Percentiles rank a stretch among this genome's conserved stretches.
phyloP scores from a whole-genome alignment of 2,888 invertebrate species.

The Priapulus caudatus region DNA sequence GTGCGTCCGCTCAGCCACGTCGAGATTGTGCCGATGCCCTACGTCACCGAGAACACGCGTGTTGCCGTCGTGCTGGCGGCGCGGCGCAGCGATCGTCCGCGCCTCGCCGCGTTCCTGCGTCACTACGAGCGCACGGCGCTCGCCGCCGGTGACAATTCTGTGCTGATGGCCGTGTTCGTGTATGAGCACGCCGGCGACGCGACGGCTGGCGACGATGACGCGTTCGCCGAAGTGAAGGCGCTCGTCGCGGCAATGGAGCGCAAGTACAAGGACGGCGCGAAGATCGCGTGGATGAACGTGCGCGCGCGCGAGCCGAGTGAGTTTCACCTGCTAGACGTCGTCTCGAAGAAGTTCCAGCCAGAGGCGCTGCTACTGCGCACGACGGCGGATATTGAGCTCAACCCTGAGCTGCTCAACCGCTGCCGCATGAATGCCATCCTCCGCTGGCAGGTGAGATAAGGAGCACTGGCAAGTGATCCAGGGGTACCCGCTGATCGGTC shows the following conservation, averaged over 20 bases:
- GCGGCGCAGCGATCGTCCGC: conserved; percentile 39
- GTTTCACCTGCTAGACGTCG: conserved; percentile 54
- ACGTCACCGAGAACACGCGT: conserved; percentile 83
- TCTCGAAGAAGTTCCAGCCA: conserved; percentile 54
- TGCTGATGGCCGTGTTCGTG: conserved; percentile 58
- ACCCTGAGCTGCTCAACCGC: conserved; percentile 75
- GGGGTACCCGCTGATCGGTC: too few relatives aligned
- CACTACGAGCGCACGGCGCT: conserved; percentile 59
- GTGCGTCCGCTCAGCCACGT: conserved; percentile 72
- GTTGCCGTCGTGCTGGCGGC: conserved; percentile 63
- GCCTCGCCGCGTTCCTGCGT: conserved; percentile 50
- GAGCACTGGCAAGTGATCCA: too few relatives aligned
- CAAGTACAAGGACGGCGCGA: conserved; percentile 53
- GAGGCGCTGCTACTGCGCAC: conserved; percentile 59
- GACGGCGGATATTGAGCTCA: conserved; percentile 54
- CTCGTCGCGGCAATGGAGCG: conserved; percentile 47
- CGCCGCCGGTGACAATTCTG: conserved; percentile 63
- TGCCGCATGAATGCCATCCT: conserved; percentile 87
- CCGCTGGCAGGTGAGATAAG: conserved; percentile 72
- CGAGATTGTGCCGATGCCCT: conserved; percentile 79
- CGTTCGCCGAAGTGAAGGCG: conserved; percentile 51
- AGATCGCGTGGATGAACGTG: conserved; percentile 42
- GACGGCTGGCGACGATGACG: conserved; percentile 39
- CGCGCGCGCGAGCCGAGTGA: conserved; percentile 30
- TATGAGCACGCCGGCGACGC: conserved; percentile 23